A percentile compares a stretch with the other conserved stretches of the same genome.
These are phyloP conservation scores for Dunckerocampus dactyliophorus DNA, from an alignment of 2,113 vertebrate genomes.

Conservation along the genomic window DNA sequence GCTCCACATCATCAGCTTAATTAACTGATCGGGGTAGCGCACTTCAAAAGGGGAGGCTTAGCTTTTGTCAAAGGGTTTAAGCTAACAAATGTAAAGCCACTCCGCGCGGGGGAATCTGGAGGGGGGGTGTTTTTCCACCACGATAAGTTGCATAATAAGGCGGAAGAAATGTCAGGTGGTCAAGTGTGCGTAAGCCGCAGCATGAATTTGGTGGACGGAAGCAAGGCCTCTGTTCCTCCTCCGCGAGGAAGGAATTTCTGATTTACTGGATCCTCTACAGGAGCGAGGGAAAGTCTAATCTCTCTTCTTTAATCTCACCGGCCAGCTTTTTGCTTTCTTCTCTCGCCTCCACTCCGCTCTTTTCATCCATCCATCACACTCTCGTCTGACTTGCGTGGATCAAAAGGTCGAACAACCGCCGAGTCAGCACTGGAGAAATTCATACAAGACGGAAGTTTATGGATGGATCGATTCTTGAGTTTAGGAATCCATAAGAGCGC, in stretches of 20 bases:
- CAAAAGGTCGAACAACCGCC: slow-evolving; percentile 60
- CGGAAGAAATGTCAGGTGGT: slow-evolving; percentile 29
- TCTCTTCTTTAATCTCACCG: slow-evolving; percentile 64
- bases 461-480: neutral
- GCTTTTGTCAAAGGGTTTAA: slow-evolving; percentile 46
- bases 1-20: slow-evolving; percentile 56
- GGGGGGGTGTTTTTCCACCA: slow-evolving; percentile 38
- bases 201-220: neutral
- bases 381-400: slow-evolving; percentile 59
- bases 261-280: slow-evolving; percentile 60
- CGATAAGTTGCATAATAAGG: slow-evolving; percentile 49
- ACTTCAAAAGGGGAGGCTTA: slow-evolving; percentile 43
- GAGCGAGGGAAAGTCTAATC: slow-evolving; percentile 57
- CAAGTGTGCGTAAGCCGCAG: neutral
- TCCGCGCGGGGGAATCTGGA: slow-evolving; percentile 40
- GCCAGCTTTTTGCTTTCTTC: slow-evolving; percentile 61
- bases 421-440: slow-evolving; percentile 58
- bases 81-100: slow-evolving; percentile 40
- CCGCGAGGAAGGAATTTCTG: slow-evolving; percentile 45
- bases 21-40: slow-evolving; percentile 41
- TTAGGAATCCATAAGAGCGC: no score
- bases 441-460: neutral
- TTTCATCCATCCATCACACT: slow-evolving; percentile 64
- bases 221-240: slow-evolving; percentile 18
- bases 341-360: slow-evolving; percentile 50